A percentile compares a stretch with the other conserved stretches of the same genome.
Conservation (phyloP, 2,113 vertebrate genomes). For the Malaclemys terrapin region DNA sequence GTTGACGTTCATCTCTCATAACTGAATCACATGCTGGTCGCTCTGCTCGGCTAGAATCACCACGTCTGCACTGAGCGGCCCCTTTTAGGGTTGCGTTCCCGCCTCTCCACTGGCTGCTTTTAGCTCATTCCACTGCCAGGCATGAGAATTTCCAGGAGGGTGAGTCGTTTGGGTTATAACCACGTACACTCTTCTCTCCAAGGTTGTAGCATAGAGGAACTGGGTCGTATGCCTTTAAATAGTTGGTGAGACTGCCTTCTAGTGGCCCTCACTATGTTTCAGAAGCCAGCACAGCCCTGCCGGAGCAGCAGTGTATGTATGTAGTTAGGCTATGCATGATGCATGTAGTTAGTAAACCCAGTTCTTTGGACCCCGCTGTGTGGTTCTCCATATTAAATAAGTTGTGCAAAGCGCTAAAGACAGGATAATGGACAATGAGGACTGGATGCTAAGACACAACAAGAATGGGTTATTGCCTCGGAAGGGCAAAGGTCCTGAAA, state of each 20-base stretch:
- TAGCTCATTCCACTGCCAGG: neutral
- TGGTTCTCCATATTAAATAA: neutral
- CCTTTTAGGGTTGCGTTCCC: slow-evolving; percentile 1
- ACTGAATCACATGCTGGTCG: neutral
- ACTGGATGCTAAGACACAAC: neutral
- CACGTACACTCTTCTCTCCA: neutral
- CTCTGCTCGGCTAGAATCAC: neutral
- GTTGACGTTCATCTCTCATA: neutral
- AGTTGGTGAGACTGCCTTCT: neutral
- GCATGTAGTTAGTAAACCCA: neutral
- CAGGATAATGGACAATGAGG: neutral
- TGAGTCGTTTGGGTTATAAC: neutral
- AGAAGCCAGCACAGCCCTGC: neutral
- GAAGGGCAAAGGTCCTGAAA: neutral
- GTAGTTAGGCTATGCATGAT: neutral
- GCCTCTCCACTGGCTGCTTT: neutral
- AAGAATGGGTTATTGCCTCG: neutral
- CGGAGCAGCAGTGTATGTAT: neutral
- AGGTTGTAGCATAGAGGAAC: neutral
- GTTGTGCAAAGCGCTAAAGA: too few species aligned
- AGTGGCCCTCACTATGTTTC: neutral
- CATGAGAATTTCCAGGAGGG: slow-evolving; percentile 26
- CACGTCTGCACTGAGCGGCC: neutral
- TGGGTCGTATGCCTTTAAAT: neutral
- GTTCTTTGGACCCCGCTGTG: neutral